Conservation (phyloP, 2,113 vertebrate species). For the Stercorarius parasiticus region DNA sequence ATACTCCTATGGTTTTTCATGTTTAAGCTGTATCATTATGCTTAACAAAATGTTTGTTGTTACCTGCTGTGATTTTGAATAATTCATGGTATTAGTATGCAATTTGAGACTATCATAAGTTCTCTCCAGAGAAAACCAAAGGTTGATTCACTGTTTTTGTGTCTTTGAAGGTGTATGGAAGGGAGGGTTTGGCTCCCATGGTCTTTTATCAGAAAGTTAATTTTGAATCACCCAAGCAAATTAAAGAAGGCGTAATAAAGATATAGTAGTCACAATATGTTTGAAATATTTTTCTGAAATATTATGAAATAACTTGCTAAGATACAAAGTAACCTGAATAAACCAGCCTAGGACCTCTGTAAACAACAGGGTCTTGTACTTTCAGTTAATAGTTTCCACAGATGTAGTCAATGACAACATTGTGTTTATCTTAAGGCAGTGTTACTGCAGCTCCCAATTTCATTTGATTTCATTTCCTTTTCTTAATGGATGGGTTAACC, state of each 20-base stretch:
- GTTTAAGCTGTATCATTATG: background rate
- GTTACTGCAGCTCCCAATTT: background rate
- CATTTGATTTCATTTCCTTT: background rate
- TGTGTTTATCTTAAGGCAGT: background rate
- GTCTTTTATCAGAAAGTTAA: slow-evolving; percentile 11
- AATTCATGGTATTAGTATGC: background rate
- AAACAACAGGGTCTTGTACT: background rate
- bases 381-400: background rate
- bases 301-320: background rate
- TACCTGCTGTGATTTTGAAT: slow-evolving; percentile 31
- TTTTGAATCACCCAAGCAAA: background rate
- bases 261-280: background rate
- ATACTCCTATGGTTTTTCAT: background rate
- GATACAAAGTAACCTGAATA: background rate
- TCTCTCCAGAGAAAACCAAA: background rate
- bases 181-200: background rate
- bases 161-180: slow-evolving; percentile 15
- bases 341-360: background rate
- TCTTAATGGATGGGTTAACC: background rate
- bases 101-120: background rate
- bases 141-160: background rate
- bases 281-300: background rate
- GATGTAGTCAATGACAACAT: background rate
- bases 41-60: background rate
- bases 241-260: background rate